These are phyloP conservation scores for Oriolus oriolus DNA, from an alignment of 2,113 vertebrate genomes.

Conservation along the genomic window DNA sequence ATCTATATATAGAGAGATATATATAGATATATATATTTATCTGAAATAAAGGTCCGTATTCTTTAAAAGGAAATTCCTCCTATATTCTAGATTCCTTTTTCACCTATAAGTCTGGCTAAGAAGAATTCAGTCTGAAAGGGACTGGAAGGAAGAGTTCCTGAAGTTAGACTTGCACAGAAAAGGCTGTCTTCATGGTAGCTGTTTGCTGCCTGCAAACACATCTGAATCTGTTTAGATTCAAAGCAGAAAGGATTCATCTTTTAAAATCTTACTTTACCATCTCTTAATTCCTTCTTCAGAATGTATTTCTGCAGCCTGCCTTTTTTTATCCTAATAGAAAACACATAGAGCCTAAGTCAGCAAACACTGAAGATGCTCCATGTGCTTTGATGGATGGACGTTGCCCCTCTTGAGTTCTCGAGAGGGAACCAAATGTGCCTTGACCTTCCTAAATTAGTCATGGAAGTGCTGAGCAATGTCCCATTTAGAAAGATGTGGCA, in stretches of 20 bases:
- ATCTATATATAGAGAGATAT: neutral
- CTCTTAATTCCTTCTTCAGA: neutral
- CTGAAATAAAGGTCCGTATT: neutral
- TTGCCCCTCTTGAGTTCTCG: neutral
- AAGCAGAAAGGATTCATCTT: neutral
- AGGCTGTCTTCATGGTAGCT: neutral
- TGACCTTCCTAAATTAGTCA: constrained; percentile 11
- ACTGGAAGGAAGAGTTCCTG: neutral
- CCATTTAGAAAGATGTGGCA: neutral
- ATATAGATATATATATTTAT: neutral
- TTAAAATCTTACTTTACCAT: neutral
- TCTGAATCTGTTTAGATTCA: neutral
- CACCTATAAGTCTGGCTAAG: neutral
- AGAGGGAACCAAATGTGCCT: neutral
- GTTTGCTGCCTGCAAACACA: neutral
- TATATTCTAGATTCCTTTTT: neutral
- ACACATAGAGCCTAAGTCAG: neutral
- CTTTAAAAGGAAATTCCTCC: neutral
- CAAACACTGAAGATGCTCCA: neutral
- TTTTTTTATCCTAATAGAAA: neutral
- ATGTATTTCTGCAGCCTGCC: neutral
- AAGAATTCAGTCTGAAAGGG: neutral
- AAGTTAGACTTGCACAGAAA: neutral
- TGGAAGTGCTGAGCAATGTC: constrained; percentile 29
- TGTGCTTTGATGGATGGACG: neutral